Evolutionary conservation across 2,797 vertebrate species (phyloP).

Genomic region (Microchirus variegatus): DNA sequence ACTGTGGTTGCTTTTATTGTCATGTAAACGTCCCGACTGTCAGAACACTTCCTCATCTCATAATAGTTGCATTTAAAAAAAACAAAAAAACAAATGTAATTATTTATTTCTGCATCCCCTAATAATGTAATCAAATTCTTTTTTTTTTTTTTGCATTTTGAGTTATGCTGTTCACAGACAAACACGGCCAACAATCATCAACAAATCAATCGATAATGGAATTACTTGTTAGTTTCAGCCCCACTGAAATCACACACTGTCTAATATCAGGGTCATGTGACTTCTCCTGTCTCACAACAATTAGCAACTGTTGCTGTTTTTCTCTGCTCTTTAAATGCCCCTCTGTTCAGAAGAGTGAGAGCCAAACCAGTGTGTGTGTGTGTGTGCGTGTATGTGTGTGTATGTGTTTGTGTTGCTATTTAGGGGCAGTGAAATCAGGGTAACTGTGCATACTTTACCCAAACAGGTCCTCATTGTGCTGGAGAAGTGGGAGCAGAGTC

Average conservation of each 20-base stretch:
- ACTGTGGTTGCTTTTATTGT: no score
- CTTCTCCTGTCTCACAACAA: conserved; percentile 45
- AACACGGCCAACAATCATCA: no score
- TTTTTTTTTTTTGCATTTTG: no score
- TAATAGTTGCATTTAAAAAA: no score
- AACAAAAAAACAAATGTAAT: no score
- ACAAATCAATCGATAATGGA: no score
- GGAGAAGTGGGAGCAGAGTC: conserved; percentile 55
- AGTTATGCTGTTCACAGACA: no score
- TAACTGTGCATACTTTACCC: conserved; percentile 56
- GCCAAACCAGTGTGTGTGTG: conserved; percentile 41
- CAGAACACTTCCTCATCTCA: no score
- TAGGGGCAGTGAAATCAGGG: conserved; percentile 40
- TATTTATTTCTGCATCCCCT: no score
- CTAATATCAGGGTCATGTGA: conserved; percentile 18
- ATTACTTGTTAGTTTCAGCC: no score
- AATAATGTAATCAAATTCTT: no score
- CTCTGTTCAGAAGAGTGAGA: conserved; percentile 63
- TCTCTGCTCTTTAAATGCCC: conserved; percentile 57
- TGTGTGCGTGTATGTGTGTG: conserved; percentile 10
- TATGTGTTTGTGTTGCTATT: conserved; percentile 32
- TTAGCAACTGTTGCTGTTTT: conserved; percentile 63
- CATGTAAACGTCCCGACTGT: no score
- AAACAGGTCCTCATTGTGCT: conserved; percentile 72
- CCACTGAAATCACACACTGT: not conserved